Percentiles rank a stretch among this genome's conserved stretches.
Conservation (phyloP, 1,140 invertebrate species). For the Asobara japonica region DNA sequence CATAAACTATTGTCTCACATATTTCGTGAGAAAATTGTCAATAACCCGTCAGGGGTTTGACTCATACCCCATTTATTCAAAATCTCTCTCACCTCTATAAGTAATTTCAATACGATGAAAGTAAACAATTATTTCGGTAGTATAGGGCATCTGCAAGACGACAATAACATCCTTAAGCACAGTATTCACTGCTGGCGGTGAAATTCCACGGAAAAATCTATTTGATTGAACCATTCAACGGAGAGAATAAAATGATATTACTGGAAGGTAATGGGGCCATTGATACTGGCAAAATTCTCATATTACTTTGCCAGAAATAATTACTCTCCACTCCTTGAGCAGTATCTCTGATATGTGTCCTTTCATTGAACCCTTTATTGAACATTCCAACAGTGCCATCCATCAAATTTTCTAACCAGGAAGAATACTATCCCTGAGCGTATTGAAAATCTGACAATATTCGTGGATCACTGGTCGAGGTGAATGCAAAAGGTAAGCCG, state of each 20-base stretch:
- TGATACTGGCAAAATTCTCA: background rate
- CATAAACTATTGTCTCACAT: no score
- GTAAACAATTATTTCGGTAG: no score
- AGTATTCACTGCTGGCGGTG: no score
- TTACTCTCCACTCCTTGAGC: background rate
- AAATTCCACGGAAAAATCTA: background rate
- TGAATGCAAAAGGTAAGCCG: background rate
- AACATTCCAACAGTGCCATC: conserved; percentile 21
- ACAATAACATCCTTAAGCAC: no score
- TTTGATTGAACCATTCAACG: background rate
- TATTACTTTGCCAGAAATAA: background rate
- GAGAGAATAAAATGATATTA: background rate
- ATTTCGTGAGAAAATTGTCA: no score
- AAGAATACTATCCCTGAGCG: background rate
- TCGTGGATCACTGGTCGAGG: background rate
- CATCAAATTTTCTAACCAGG: conserved; percentile 3
- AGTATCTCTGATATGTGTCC: conserved; percentile 9
- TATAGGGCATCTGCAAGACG: no score
- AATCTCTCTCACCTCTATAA: no score
- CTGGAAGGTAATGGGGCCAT: background rate
- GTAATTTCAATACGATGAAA: no score
- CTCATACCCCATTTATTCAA: no score
- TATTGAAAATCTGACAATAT: conserved; percentile 12
- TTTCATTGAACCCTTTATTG: conserved; percentile 25
- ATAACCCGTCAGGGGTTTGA: no score